These are phyloP conservation scores for Archocentrus centrarchus DNA, from an alignment of 2,113 vertebrate species.

Conservation along the genomic window DNA sequence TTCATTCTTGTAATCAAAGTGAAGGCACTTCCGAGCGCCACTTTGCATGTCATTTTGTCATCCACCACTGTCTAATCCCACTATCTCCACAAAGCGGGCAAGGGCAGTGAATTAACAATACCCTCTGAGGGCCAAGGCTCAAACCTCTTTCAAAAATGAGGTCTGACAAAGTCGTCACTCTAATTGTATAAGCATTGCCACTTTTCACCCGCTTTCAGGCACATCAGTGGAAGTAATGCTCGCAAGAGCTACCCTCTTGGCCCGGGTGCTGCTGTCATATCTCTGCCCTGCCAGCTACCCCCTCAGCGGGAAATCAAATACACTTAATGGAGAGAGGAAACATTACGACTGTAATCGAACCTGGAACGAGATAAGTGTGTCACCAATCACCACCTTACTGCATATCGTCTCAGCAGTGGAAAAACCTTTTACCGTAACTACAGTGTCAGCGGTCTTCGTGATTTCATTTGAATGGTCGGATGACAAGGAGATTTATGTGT, in stretches of 20 bases:
- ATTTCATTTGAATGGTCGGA: conserved; percentile 43
- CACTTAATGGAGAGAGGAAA: conserved; percentile 80
- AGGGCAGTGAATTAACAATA: conserved; percentile 70
- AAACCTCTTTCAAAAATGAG: conserved; percentile 77
- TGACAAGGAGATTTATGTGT: conserved; percentile 26
- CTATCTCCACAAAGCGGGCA: conserved; percentile 51
- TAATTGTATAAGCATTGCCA: conserved; percentile 77
- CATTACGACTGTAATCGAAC: conserved; percentile 74
- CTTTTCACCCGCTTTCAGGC: conserved; percentile 61
- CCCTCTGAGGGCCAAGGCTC: conserved; percentile 64
- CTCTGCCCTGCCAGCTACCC: conserved; percentile 47
- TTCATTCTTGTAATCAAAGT: conserved; percentile 50
- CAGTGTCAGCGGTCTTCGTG: conserved; percentile 50
- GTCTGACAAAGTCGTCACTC: conserved; percentile 72
- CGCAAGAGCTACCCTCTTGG: conserved; percentile 65
- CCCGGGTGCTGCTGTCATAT: conserved; percentile 55
- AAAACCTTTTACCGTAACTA: conserved; percentile 59
- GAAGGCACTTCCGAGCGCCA: conserved; percentile 43
- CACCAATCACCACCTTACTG: conserved; percentile 69
- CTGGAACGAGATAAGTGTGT: conserved; percentile 71
- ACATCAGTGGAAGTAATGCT: conserved; percentile 70
- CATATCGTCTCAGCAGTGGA: conserved; percentile 33
- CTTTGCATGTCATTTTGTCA: conserved; percentile 59
- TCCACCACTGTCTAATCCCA: conserved; percentile 55
- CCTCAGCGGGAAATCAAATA: conserved; percentile 80